Base-by-base conservation (phyloP, 2,888 invertebrate genomes). In the Epirrita christyi region DNA sequence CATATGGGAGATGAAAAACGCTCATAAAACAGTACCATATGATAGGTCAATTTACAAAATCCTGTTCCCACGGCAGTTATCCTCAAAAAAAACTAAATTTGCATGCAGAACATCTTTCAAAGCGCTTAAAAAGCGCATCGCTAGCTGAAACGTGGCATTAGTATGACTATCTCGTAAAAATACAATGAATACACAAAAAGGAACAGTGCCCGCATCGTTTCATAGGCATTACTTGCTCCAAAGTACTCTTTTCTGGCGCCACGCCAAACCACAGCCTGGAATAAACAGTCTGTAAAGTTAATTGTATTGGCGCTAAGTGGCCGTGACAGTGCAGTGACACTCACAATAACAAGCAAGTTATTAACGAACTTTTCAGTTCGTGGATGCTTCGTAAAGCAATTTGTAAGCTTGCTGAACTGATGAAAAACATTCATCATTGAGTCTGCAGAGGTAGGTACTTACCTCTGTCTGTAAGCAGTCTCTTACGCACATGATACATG, bases 111-210 rank as follows among this genome's bases (percentile, higher is more conserved):
- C 41, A 32, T 34, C 55, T 45, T 50, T 40, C 54, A 50, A 59
- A 54, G 11, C 45, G 42, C 49, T 60, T 51, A 47, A 53, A 63
- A 61, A 48, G 55, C 58, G 59, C 55, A 54, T 57, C 61, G 61
- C 63, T 63, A 63, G 63, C 61, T 66, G 55, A 61, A 67, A 51
- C 59, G 63, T 51, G 60, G 63, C 57, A 48, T 63, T 67, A 64
- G 57, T 64, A 63, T 61, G 43, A 63, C 56, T 61, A 64, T 64
- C 67, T 63, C 63, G 64, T 67, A 63, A 67, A 63, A 67, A 64
- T 64, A 67, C 63, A 64, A 64, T 63, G 64, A 67, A 64, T 63
- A 67, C 63, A 64, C 67, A 67, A 67, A 67, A 67, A 63, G 60
- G 55, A 59, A 55, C 64, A 60, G 56, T 49, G 63, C 61, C 59